Evolutionary conservation across 2,113 vertebrate species (phyloP).

Genomic region (Ammodytes marinus): DNA sequence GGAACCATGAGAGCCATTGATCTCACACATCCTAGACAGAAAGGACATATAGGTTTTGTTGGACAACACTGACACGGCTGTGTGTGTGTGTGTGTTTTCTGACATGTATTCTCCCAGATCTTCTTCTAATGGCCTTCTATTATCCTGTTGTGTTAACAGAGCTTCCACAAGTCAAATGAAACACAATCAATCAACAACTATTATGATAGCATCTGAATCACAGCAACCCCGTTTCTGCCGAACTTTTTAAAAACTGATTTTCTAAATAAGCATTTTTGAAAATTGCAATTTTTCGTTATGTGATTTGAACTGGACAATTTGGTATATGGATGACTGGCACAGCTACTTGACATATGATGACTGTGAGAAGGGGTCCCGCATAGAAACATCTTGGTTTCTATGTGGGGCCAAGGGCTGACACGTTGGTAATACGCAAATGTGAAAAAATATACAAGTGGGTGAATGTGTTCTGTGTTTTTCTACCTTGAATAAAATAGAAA

Average conservation of each 20-base stretch:
- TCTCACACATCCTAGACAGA: constrained; percentile 1
- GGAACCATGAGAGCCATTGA: constrained; percentile 27
- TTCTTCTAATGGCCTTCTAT: constrained; percentile 11
- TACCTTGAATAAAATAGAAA: background rate
- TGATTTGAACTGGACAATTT: background rate
- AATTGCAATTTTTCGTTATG: background rate
- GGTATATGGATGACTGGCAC: background rate
- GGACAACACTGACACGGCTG: constrained; percentile 25
- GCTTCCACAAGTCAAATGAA: background rate
- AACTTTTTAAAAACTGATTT: background rate
- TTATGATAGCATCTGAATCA: background rate
- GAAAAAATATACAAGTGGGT: background rate
- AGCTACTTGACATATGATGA: too few species aligned
- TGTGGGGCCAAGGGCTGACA: background rate
- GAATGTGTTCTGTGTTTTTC: background rate
- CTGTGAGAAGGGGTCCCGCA: background rate
- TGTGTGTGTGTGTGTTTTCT: background rate
- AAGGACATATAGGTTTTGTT: constrained; percentile 35
- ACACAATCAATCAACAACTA: background rate
- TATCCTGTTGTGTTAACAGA: background rate
- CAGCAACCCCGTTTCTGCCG: background rate
- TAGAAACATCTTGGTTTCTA: background rate
- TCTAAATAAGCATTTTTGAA: background rate
- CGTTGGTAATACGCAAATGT: background rate
- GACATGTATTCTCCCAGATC: constrained; percentile 15